Percentiles rank a stretch among this genome's conserved stretches.
Evolutionary conservation across 2,113 vertebrate species (phyloP).

Genomic region (Platysteira castanea): DNA sequence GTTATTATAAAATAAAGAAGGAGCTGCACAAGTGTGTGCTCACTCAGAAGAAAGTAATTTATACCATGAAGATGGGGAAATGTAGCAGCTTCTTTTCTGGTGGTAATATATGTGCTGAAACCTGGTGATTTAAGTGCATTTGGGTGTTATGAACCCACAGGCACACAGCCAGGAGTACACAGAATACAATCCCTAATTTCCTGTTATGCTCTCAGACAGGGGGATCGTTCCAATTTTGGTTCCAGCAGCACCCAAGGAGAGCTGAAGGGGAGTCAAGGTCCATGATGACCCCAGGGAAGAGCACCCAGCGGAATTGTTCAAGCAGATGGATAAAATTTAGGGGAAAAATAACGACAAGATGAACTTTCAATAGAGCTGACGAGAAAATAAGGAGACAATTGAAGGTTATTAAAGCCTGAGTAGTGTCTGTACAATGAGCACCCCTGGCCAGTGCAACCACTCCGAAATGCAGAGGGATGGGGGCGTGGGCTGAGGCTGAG

Average conservation of each 20-base stretch:
- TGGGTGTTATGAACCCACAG: neutral
- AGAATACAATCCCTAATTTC: neutral
- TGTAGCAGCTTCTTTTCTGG: neutral
- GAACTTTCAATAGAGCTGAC: neutral
- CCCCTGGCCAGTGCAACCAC: neutral
- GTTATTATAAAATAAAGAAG: neutral
- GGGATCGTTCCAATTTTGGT: neutral
- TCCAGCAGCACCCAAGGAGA: neutral
- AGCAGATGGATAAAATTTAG: neutral
- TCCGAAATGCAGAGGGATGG: neutral
- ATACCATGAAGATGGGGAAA: neutral
- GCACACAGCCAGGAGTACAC: neutral
- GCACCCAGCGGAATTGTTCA: neutral
- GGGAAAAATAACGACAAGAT: neutral
- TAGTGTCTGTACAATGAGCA: neutral
- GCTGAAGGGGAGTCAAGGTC: neutral
- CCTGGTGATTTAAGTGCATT: neutral
- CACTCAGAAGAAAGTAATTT: neutral
- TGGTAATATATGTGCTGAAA: neutral
- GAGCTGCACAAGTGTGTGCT: neutral
- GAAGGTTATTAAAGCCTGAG: neutral
- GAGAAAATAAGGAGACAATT: neutral
- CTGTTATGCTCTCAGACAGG: fast-evolving
- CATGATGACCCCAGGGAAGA: neutral
- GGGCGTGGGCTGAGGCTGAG: neutral